These are phyloP conservation scores for Poecilia wingei DNA, from an alignment of 2,797 vertebrate genomes.

Conservation along the genomic window DNA sequence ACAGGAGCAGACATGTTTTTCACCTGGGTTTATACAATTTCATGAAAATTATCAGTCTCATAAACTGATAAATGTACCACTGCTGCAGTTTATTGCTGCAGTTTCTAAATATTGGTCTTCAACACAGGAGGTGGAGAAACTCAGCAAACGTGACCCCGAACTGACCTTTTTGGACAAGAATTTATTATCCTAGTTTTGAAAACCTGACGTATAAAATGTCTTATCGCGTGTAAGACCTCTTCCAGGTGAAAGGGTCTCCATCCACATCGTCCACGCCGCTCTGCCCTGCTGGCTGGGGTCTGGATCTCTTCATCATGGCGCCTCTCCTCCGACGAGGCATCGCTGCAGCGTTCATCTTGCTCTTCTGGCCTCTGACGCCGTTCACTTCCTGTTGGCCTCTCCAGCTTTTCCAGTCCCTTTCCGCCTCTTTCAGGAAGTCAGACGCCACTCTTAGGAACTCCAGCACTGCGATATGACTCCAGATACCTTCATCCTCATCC, in stretches of 20 bases:
- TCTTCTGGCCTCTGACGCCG: slow-evolving; percentile 36
- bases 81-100: not conserved
- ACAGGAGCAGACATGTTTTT: not conserved
- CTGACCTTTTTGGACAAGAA: not conserved
- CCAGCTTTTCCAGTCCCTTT: slow-evolving; percentile 61
- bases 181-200: not conserved
- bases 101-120: not conserved
- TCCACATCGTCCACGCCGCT: slow-evolving; percentile 42
- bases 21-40: not conserved
- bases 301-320: slow-evolving; percentile 51
- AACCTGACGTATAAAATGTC: not conserved
- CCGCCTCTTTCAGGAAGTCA: slow-evolving; percentile 85
- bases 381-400: slow-evolving; percentile 36
- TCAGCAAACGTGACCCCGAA: not conserved
- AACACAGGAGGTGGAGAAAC: not conserved
- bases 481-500: slow-evolving; percentile 53
- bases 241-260: slow-evolving; percentile 83
- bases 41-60: not conserved
- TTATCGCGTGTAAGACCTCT: slow-evolving; percentile 88
- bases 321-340: slow-evolving; percentile 48
- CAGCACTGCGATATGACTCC: slow-evolving; percentile 85
- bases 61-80: not conserved
- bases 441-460: slow-evolving; percentile 85
- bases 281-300: slow-evolving; percentile 25
- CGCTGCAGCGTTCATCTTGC: slow-evolving; percentile 28